Conservation (phyloP, 2,113 vertebrate species). For the Motacilla alba region DNA sequence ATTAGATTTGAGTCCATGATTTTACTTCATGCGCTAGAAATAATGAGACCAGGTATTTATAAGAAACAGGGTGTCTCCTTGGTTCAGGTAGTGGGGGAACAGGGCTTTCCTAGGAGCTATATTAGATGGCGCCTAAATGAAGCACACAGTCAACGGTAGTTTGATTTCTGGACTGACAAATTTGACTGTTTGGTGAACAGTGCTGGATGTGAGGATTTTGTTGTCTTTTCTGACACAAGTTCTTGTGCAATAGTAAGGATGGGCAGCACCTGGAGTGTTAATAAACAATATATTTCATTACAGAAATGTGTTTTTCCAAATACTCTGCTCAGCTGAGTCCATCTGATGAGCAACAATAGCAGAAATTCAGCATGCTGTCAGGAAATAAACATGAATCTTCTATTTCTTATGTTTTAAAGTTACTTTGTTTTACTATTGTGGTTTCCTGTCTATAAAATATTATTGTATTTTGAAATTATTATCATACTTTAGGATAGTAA, state of each 20-base stretch:
- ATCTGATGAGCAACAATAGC: not conserved
- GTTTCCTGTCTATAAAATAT: not conserved
- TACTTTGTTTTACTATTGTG: not conserved
- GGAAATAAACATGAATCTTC: not conserved
- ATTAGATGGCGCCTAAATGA: not conserved
- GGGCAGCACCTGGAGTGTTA: not conserved
- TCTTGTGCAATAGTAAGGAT: not conserved
- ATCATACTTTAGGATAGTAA: not conserved
- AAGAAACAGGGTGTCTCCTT: not conserved
- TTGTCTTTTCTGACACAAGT: not conserved
- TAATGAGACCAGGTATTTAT: not conserved
- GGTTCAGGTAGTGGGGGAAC: not conserved
- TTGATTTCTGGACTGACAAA: accelerated
- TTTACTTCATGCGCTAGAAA: not conserved
- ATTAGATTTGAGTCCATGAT: not conserved
- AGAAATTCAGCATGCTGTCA: not conserved
- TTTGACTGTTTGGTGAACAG: not conserved
- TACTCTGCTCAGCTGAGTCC: not conserved
- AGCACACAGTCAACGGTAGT: not conserved
- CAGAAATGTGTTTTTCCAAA: not conserved
- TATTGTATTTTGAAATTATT: not conserved
- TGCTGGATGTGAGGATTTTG: not conserved
- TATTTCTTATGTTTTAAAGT: not conserved
- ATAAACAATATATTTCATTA: not conserved
- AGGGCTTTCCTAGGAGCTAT: not conserved